Evolutionary conservation across 2,797 vertebrate species (phyloP), one percentile per base, ranked within the genome.

Genomic region (Gymnoscopelus braueri): DNA sequence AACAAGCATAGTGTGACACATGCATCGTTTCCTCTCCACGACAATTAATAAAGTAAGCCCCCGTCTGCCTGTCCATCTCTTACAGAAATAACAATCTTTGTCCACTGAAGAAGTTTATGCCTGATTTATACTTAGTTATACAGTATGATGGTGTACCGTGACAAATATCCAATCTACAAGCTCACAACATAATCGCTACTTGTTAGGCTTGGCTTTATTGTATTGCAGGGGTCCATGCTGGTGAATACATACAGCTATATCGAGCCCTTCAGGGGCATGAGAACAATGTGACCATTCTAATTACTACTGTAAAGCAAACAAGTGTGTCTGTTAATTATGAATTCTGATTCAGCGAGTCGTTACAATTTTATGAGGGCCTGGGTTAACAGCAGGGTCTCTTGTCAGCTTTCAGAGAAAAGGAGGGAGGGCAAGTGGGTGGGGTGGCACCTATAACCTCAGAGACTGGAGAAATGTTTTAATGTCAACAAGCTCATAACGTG

Each of bases 261-360:
- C 77, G 48, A 64, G 72, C 62, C 79, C 78, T 74, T 84, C 51
- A 58, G 70, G 49, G 78, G 63, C 9, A 73, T 14, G 15, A 53
- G 58, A 84, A 80, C 74, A 81, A 70, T 78, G 71, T 57, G 47
- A 65, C 64, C 62, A 81, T 80, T 86, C 73, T 83, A 84, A 87
- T 76, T 80, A 83, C 81, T 81, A 44, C 39, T 35, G 26, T 29
- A 63, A 84, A 82, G 85, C 75, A 84, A 71, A 78, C 57, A 69
- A 79, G 74, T 71, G 72, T 29, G 39, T 35, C 1, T 44, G 81
- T 66, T 86, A 77, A 85, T 86, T 84, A 72, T 72, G 60, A 69
- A 84, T 86, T 84, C 60, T 0, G 71, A 79, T 54, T 75, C 39
- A 15, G 70, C 71, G 80, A 81, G 65, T 52, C 72, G 60, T 82